Evolutionary conservation across 2,797 vertebrate genomes (phyloP).

Genomic region (Streptopelia turtur): DNA sequence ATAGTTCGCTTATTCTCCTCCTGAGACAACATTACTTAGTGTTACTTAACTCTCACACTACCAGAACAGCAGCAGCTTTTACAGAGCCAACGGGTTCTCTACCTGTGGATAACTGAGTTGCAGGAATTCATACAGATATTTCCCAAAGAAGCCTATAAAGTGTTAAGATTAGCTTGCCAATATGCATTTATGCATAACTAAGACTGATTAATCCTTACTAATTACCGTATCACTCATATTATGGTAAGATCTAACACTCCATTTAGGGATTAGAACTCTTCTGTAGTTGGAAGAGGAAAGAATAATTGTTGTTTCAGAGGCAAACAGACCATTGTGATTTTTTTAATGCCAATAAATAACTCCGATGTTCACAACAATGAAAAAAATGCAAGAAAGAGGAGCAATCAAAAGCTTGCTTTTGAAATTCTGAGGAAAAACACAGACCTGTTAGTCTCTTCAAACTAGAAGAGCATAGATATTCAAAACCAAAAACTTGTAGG

Average conservation of each 20-base stretch:
- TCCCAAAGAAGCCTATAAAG: not conserved
- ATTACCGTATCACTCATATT: not conserved
- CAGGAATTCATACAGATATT: not conserved
- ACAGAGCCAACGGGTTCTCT: not conserved
- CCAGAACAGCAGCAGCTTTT: not conserved
- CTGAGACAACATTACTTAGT: not conserved
- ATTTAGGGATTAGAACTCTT: not conserved
- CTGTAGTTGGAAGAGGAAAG: not conserved
- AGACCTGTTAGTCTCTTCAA: not conserved
- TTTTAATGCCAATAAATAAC: not conserved
- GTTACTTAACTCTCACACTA: not conserved
- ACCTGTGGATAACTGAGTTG: not conserved
- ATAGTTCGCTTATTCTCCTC: not conserved
- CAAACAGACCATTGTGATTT: not conserved
- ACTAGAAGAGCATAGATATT: not conserved
- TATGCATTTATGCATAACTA: not conserved
- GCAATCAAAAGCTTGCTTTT: not conserved
- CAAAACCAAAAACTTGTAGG: not conserved
- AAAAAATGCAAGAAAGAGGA: not conserved
- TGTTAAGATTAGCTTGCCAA: not conserved
- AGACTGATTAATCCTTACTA: not conserved
- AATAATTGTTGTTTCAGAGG: not conserved
- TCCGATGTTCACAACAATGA: not conserved
- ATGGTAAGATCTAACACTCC: not conserved
- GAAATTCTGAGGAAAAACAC: not conserved